A percentile compares a stretch with the other conserved stretches of the same genome.
These are phyloP conservation scores for Dromococcyx pavoninus DNA, from an alignment of 2,797 vertebrate genomes.

Conservation along the genomic window DNA sequence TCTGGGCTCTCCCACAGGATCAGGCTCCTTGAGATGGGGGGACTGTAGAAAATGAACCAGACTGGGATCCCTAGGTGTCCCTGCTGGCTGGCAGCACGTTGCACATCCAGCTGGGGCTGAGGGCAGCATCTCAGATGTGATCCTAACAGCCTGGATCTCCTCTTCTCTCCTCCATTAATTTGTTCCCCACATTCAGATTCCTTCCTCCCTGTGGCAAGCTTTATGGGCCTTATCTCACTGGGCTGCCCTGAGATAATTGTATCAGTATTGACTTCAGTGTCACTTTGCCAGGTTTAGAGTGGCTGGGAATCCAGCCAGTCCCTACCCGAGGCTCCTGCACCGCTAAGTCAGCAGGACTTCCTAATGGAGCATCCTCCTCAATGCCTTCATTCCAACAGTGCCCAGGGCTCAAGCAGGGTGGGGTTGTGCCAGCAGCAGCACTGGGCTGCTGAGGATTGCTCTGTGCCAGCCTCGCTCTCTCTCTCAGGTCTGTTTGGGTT, in stretches of 20 bases:
- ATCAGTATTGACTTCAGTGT: neutral
- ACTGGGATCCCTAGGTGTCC: neutral
- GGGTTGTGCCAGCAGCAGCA: neutral
- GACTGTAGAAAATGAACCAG: neutral
- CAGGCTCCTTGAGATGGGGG: too few species aligned
- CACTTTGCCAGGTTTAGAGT: neutral
- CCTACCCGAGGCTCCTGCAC: neutral
- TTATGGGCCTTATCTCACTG: neutral
- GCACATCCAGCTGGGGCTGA: neutral
- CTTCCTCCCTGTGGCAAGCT: neutral
- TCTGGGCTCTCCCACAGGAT: neutral
- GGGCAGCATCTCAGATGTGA: neutral
- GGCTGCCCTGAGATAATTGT: neutral
- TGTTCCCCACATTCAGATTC: neutral
- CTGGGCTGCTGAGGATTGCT: slow-evolving; percentile 2
- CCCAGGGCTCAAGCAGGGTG: neutral
- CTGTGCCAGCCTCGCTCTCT: neutral
- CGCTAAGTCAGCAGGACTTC: slow-evolving; percentile 4
- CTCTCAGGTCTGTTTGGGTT: slow-evolving; percentile 13
- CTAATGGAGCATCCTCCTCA: neutral
- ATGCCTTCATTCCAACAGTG: neutral
- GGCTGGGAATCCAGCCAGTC: slow-evolving; percentile 33
- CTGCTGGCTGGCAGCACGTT: neutral
- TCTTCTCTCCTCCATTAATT: neutral
- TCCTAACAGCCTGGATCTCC: neutral